phyloP scores from a whole-genome alignment of 2,797 vertebrate genomes.

The Streptopelia turtur region DNA sequence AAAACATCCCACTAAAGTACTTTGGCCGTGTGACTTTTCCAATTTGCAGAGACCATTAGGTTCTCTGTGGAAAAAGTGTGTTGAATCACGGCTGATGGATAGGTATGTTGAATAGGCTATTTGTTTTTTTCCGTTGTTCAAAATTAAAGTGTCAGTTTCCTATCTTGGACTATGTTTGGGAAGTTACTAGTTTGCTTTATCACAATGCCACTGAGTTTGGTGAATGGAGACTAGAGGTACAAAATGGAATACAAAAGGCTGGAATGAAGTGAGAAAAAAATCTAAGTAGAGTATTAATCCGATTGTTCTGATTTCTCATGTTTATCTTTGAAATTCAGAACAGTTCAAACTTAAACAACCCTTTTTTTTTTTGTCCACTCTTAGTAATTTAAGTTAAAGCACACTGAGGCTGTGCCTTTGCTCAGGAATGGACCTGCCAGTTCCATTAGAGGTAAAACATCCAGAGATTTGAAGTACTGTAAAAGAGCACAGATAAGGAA shows the following conservation, averaged over 20 bases:
- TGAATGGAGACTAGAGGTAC: neutral
- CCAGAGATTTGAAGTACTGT: neutral
- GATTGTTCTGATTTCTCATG: neutral
- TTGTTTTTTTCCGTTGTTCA: neutral
- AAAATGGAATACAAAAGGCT: neutral
- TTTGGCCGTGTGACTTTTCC: neutral
- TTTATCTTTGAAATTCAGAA: neutral
- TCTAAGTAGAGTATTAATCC: neutral
- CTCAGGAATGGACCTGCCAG: neutral
- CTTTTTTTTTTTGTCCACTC: neutral
- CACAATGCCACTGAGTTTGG: neutral
- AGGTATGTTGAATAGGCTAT: neutral
- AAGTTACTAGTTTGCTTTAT: neutral
- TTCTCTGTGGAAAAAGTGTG: neutral
- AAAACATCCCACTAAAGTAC: neutral
- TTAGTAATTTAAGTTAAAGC: neutral
- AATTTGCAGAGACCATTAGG: neutral
- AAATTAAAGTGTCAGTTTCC: neutral
- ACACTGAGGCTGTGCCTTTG: neutral
- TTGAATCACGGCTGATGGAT: neutral
- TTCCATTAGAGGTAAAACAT: neutral
- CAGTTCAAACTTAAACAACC: neutral
- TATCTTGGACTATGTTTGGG: neutral
- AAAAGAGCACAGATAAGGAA: neutral
- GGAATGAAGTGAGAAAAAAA: neutral